phyloP scores from a whole-genome alignment of 2,797 vertebrate genomes.

The Crenichthys baileyi region DNA sequence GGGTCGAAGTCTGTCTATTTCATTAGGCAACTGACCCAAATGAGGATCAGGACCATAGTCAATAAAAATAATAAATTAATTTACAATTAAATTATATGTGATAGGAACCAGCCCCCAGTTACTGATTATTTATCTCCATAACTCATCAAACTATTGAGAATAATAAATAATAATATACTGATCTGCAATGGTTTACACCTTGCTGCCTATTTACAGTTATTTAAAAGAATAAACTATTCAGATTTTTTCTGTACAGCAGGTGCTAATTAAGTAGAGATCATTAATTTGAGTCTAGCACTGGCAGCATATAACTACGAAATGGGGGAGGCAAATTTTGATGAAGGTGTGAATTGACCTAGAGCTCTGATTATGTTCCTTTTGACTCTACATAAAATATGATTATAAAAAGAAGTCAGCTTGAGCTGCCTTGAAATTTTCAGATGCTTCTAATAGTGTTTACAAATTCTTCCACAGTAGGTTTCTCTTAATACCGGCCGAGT shows the following conservation, averaged over 20 bases:
- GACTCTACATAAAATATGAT: conserved; percentile 33
- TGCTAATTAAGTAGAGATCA: neutral
- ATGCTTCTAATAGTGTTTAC: conserved; percentile 44
- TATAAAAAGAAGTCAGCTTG: conserved; percentile 51
- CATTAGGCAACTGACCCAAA: too few species aligned
- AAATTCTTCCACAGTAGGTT: conserved; percentile 26
- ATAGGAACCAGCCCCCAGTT: too few species aligned
- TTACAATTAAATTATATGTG: too few species aligned
- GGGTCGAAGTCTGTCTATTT: neutral
- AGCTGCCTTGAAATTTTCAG: conserved; percentile 41
- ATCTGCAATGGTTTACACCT: too few species aligned
- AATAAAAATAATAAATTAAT: too few species aligned
- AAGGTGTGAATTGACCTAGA: neutral
- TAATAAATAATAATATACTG: too few species aligned
- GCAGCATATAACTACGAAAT: neutral
- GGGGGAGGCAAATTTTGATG: neutral
- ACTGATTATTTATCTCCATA: too few species aligned
- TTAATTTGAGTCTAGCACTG: neutral
- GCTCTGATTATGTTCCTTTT: conserved; percentile 27
- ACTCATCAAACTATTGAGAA: too few species aligned
- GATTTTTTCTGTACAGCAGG: too few species aligned
- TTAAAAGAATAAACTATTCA: too few species aligned
- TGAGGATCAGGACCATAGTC: too few species aligned
- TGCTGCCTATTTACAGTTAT: too few species aligned
- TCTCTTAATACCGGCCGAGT: conserved; percentile 36